Percentiles rank a stretch among this genome's conserved stretches.
Conservation (phyloP, 1,140 invertebrate genomes). For the Leptopilina boulardi region DNA sequence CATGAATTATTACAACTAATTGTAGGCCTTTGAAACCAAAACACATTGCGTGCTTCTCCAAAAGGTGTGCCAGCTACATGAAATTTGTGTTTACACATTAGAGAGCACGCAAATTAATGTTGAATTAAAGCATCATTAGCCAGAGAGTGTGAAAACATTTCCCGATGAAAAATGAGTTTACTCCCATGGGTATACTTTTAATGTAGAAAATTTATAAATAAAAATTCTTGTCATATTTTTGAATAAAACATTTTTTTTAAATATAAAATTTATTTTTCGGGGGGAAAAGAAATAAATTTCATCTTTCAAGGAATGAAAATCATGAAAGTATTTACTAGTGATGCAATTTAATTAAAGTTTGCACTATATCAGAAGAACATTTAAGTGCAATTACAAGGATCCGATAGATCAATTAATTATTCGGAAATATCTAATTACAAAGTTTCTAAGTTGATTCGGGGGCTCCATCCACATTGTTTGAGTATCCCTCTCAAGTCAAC, state of each 20-base stretch:
- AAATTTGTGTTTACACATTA: not conserved
- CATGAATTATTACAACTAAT: not conserved
- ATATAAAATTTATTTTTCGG: no score
- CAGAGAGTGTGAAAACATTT: not conserved
- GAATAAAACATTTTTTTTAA: no score
- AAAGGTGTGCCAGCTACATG: not conserved
- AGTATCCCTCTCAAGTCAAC: not conserved
- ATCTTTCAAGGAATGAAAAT: no score
- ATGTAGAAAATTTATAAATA: no score
- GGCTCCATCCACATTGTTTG: not conserved
- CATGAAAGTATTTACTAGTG: no score
- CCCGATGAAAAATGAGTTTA: not conserved
- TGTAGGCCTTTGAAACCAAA: not conserved
- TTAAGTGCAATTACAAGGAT: not conserved
- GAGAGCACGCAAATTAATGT: conserved; percentile 4
- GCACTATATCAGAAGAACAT: not conserved
- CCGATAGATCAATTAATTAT: conserved; percentile 16
- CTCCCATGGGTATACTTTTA: not conserved
- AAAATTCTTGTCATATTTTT: no score
- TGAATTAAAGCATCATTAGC: conserved; percentile 8
- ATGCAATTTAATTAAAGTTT: not conserved
- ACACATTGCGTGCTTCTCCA: conserved; percentile 1
- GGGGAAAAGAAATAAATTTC: not conserved
- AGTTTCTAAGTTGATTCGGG: not conserved
- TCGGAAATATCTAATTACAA: conserved; percentile 2